These are phyloP conservation scores for Lymantria monacha DNA, from an alignment of 2,888 invertebrate species.

Conservation along the genomic window DNA sequence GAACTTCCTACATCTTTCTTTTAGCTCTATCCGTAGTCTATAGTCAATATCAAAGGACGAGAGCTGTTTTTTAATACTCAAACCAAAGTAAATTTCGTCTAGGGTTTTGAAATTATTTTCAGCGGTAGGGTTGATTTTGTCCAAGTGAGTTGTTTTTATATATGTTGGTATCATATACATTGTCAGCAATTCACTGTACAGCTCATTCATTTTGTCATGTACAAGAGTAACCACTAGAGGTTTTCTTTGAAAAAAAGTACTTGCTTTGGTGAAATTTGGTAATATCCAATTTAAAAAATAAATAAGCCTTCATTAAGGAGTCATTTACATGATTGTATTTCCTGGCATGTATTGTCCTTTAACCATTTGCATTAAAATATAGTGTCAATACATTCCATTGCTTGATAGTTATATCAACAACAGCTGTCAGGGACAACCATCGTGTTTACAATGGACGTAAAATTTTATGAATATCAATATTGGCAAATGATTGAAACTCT, in stretches of 20 bases:
- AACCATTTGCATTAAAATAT: constrained; percentile 9
- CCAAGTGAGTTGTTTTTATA: too few relatives aligned
- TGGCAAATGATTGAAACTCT: constrained; percentile 15
- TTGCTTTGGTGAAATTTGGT: constrained; percentile 10
- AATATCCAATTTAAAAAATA: constrained; percentile 15
- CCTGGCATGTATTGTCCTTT: constrained; percentile 9
- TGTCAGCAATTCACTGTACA: too few relatives aligned
- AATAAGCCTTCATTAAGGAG: constrained; percentile 9
- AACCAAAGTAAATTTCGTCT: constrained; percentile 13
- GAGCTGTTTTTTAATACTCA: constrained; percentile 7
- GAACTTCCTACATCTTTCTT: constrained; percentile 12
- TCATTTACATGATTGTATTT: constrained; percentile 12
- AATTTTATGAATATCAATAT: constrained; percentile 13
- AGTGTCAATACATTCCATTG: constrained; percentile 10
- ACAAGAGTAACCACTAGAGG: too few relatives aligned
- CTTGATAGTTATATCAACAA: constrained; percentile 9
- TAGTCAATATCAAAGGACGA: constrained; percentile 8
- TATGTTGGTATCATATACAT: too few relatives aligned
- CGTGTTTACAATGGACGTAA: constrained; percentile 10
- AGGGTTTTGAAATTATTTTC: constrained; percentile 15
- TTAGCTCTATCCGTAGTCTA: constrained; percentile 2
- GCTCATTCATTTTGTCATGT: too few relatives aligned
- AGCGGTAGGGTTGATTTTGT: constrained; percentile 14
- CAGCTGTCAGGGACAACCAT: constrained; percentile 9
- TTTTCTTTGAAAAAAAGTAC: constrained; percentile 15